These are phyloP conservation scores for Ictalurus furcatus DNA, from an alignment of 2,113 vertebrate genomes.

Conservation along the genomic window DNA sequence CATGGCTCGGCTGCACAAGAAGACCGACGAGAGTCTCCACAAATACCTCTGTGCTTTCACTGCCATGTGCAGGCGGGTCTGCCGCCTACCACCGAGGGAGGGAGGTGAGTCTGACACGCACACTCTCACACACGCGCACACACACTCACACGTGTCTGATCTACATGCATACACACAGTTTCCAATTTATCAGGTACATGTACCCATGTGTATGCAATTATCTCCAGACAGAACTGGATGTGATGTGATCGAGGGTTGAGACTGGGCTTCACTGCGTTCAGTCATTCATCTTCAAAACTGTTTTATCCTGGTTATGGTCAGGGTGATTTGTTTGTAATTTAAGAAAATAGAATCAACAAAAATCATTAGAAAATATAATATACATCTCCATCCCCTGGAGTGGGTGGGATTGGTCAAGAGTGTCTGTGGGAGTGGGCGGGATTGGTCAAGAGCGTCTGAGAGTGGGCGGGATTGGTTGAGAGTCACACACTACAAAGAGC, in stretches of 20 bases:
- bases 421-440: too few relatives aligned
- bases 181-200: too few relatives aligned
- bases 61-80: conserved; percentile 95
- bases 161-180: background rate
- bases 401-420: background rate
- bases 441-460: background rate
- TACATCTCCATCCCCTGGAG: too few relatives aligned
- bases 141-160: background rate
- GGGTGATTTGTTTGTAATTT: background rate
- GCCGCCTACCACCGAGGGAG: conserved; percentile 91
- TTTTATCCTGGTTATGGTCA: background rate
- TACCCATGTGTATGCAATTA: background rate
- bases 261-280: background rate
- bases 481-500: background rate
- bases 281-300: background rate
- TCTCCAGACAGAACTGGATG: background rate
- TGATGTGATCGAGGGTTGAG: too few relatives aligned
- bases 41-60: conserved; percentile 95
- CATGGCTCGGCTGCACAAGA: conserved; percentile 96
- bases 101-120: conserved; percentile 72
- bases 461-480: too few relatives aligned
- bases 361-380: background rate
- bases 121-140: too few relatives aligned
- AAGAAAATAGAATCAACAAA: too few relatives aligned
- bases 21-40: conserved; percentile 95